A percentile compares a stretch with the other conserved stretches of the same genome.
Conservation (phyloP, 2,113 vertebrate genomes). For the Sebastes fasciatus region DNA sequence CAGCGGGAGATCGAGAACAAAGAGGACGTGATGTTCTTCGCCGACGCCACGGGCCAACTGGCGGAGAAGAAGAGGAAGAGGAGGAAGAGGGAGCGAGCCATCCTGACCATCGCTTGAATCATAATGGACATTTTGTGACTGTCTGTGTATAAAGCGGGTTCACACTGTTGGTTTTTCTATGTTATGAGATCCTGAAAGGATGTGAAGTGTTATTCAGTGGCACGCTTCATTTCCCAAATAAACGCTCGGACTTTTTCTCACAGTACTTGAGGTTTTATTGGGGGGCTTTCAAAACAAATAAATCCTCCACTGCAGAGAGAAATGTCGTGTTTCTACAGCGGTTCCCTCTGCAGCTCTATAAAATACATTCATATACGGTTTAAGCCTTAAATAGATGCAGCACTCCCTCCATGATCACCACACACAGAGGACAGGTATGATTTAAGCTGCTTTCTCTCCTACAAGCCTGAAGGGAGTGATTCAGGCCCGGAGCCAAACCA, state of each 20-base stretch:
- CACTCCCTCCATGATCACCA: slow-evolving; percentile 11
- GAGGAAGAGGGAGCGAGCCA: slow-evolving; percentile 90
- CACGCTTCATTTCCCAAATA: slow-evolving; percentile 62
- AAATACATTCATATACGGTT: slow-evolving; percentile 31
- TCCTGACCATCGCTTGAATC: slow-evolving; percentile 89
- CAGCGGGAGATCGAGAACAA: slow-evolving; percentile 93
- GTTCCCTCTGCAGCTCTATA: slow-evolving; percentile 36
- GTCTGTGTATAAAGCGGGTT: neutral
- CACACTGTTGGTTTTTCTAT: slow-evolving; percentile 27
- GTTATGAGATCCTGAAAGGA: slow-evolving; percentile 30
- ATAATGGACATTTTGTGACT: slow-evolving; percentile 11
- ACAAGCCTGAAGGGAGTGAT: slow-evolving; percentile 52
- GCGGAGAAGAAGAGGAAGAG: slow-evolving; percentile 91
- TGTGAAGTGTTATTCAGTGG: slow-evolving; percentile 42
- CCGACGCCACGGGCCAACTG: slow-evolving; percentile 91
- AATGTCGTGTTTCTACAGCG: slow-evolving; percentile 15
- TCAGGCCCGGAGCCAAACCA: slow-evolving; percentile 30
- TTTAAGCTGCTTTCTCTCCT: slow-evolving; percentile 55
- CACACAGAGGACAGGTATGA: slow-evolving; percentile 54
- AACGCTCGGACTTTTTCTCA: slow-evolving; percentile 60
- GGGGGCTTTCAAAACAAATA: slow-evolving; percentile 50
- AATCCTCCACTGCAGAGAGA: slow-evolving; percentile 26
- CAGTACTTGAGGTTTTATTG: slow-evolving; percentile 29
- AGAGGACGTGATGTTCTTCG: slow-evolving; percentile 95
- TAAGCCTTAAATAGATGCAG: slow-evolving; percentile 25